Base-by-base conservation (phyloP, 2,113 vertebrate species). In the Gymnorhina tibicen region DNA sequence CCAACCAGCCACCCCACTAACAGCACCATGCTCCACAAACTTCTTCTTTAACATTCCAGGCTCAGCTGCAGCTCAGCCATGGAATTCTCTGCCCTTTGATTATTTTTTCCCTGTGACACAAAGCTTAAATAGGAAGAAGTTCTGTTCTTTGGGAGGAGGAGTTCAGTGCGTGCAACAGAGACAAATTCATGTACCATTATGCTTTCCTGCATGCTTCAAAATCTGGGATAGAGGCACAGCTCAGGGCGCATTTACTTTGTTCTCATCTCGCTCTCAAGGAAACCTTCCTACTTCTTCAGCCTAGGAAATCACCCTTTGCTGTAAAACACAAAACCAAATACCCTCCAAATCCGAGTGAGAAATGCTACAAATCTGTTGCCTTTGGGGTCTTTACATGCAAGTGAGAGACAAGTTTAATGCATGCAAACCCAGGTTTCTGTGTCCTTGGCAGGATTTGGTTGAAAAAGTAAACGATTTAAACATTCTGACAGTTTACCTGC, bases 111-210 rank as follows among this genome's bases (percentile, higher is more conserved):
- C 33, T 32, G 53, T 46, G 41, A 87, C 60, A 77, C 35, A 56
- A 82, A 76, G 53, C 30, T 74, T 21, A 41, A 87, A 47, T 10
- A 63, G 39, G 41, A 91, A 62, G 15, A 76, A 78, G 74, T 30
- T 52, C 56, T 52, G 27, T 44, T 76, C 4, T 74, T 62, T 74
- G 56, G 41, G 60, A 77, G 47, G 23, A 69, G 27, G 27, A 62
- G 26, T 14, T 92, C 32, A 23, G 41, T 0, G 16, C 0, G 0
- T 12, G 49, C 44, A 56, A 53, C 17, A 52, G 16, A 63, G 32
- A 77, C 4, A 66, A 89, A 81, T 55, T 49, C 27, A 44, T 1
- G 17, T 18, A 59, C 37, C 44, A 12, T 85, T 52, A 42, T 39
- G 80, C 74, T 78, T 76, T 42, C 59, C 58, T 18, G 53, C 59